These are phyloP conservation scores for Falco columbarius DNA, from an alignment of 2,797 vertebrate genomes.

Conservation along the genomic window DNA sequence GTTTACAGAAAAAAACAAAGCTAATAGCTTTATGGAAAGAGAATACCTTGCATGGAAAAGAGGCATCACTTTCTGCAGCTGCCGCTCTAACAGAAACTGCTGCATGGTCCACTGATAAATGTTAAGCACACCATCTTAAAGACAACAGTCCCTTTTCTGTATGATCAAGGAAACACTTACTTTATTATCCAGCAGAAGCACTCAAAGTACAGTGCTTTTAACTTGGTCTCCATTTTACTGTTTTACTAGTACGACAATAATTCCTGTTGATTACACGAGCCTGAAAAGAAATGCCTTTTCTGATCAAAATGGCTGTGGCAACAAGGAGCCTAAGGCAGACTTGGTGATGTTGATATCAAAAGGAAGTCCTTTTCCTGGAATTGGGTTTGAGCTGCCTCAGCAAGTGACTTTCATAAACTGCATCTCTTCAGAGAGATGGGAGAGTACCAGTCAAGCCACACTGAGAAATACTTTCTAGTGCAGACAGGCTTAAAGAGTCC, in stretches of 20 bases:
- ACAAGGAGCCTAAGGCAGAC: slow-evolving; percentile 32
- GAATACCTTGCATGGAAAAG: neutral
- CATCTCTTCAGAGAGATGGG: slow-evolving; percentile 12
- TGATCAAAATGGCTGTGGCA: slow-evolving; percentile 42
- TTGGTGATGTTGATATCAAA: slow-evolving; percentile 29
- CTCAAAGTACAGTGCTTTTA: neutral
- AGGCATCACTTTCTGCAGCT: neutral
- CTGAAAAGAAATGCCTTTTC: neutral
- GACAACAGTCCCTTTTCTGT: neutral
- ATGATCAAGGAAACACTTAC: neutral
- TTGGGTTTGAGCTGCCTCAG: slow-evolving; percentile 27
- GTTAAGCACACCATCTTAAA: neutral
- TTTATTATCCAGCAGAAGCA: slow-evolving; percentile 13
- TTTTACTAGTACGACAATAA: slow-evolving; percentile 7
- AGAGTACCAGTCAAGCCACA: slow-evolving; percentile 6
- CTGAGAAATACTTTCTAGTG: slow-evolving; percentile 7
- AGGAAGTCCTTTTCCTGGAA: slow-evolving; percentile 25
- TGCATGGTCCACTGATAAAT: neutral
- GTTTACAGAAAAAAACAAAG: neutral
- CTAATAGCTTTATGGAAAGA: neutral
- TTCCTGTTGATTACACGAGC: slow-evolving; percentile 13
- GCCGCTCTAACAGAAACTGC: neutral
- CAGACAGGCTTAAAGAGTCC: neutral
- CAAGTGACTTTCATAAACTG: slow-evolving; percentile 26
- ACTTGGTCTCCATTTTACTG: neutral